These are phyloP conservation scores for Sarcoramphus papa DNA, from an alignment of 2,797 vertebrate species.

Conservation along the genomic window DNA sequence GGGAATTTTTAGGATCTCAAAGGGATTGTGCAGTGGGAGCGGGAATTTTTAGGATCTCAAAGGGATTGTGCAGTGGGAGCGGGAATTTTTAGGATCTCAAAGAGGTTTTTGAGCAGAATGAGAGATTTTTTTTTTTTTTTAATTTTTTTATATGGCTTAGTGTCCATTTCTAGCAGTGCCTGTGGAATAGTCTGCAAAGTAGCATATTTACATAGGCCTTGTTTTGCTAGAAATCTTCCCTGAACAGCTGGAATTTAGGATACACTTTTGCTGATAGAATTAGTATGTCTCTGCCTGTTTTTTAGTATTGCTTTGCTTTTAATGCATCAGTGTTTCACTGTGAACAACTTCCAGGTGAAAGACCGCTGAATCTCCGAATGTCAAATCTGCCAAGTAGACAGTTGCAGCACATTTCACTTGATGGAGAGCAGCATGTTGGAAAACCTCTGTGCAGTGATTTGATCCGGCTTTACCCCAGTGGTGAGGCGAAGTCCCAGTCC, in stretches of 20 bases:
- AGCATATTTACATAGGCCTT: background rate
- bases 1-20: background rate
- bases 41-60: background rate
- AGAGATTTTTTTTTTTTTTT: background rate
- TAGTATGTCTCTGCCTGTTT: background rate
- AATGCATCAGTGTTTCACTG: background rate
- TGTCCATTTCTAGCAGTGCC: background rate
- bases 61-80: background rate
- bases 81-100: background rate
- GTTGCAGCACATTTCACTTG: constrained; percentile 77
- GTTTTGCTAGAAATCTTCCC: background rate
- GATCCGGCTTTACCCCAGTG: constrained; percentile 83
- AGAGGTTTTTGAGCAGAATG: background rate
- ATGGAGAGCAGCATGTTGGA: constrained; percentile 84
- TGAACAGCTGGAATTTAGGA: background rate
- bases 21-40: background rate
- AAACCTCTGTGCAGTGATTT: constrained; percentile 89
- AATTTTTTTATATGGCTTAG: background rate
- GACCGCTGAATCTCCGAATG: constrained; percentile 90
- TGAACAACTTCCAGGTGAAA: constrained; percentile 78
- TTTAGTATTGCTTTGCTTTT: background rate
- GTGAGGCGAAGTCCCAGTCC: constrained; percentile 82
- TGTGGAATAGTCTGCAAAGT: background rate
- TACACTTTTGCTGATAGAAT: background rate
- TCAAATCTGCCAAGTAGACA: constrained; percentile 71